A percentile compares a stretch with the other conserved stretches of the same genome.
Conservation (phyloP, 2,888 invertebrate genomes). For the Thumatha senex region DNA sequence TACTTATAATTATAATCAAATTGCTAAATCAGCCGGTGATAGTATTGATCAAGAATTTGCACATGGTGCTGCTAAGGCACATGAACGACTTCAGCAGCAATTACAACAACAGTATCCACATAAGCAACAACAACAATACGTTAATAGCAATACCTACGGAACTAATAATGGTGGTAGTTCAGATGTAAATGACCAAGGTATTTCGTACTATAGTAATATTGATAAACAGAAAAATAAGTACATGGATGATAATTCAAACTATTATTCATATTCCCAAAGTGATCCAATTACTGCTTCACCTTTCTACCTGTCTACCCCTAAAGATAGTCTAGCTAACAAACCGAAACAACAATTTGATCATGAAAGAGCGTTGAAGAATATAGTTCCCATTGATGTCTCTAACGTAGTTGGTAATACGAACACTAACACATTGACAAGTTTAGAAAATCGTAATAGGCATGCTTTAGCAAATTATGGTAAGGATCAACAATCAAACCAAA, state of each 20-base stretch:
- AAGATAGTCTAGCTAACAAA: slow-evolving; percentile 57
- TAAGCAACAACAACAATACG: slow-evolving; percentile 37
- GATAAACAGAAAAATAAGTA: slow-evolving; percentile 60
- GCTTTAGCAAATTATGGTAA: slow-evolving; percentile 52
- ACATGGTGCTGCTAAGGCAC: slow-evolving; percentile 72
- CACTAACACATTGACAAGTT: slow-evolving; percentile 40
- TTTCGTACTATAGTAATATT: slow-evolving; percentile 46
- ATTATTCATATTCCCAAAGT: slow-evolving; percentile 49
- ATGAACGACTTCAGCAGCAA: slow-evolving; percentile 60
- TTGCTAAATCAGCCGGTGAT: slow-evolving; percentile 62
- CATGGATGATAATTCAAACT: slow-evolving; percentile 44
- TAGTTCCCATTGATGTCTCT: slow-evolving; percentile 75
- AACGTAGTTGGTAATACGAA: slow-evolving; percentile 69
- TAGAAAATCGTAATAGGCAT: slow-evolving; percentile 50
- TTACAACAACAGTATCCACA: slow-evolving; percentile 42
- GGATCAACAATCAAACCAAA: slow-evolving; percentile 58
- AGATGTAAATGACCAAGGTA: slow-evolving; percentile 29
- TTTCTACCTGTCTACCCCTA: slow-evolving; percentile 53
- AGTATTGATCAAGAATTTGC: slow-evolving; percentile 70
- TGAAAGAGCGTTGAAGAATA: slow-evolving; percentile 75
- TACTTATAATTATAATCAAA: slow-evolving; percentile 61
- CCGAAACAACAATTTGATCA: slow-evolving; percentile 72
- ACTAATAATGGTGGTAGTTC: slow-evolving; percentile 40
- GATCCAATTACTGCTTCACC: slow-evolving; percentile 68
- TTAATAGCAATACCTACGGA: slow-evolving; percentile 37